Conservation (phyloP, 92 coral and sea anemone genomes). For the Blastomussa wellsi region DNA sequence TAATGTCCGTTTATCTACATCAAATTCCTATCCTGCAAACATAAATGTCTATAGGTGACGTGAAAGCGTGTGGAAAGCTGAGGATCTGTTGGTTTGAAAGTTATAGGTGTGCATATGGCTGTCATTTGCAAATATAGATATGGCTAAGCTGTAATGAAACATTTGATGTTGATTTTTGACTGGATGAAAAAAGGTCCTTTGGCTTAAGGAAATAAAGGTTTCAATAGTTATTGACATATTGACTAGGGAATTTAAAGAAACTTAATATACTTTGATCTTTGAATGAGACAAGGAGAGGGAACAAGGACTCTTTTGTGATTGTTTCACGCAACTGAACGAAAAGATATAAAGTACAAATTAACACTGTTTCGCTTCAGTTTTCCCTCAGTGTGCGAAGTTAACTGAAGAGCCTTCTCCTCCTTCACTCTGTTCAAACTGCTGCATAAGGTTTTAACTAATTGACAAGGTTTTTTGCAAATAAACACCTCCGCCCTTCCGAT, state of each 20-base stretch:
- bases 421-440: neutral
- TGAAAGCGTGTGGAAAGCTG: neutral
- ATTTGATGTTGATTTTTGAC: too few species aligned
- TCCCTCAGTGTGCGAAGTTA: neutral
- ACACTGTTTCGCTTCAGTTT: neutral
- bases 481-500: slow-evolving; percentile 56
- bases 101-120: neutral
- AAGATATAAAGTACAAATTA: neutral
- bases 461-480: slow-evolving; percentile 43
- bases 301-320: neutral
- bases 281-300: slow-evolving; percentile 1
- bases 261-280: slow-evolving; percentile 7
- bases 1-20: slow-evolving; percentile 11
- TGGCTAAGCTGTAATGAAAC: neutral
- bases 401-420: neutral
- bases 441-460: neutral
- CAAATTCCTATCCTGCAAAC: neutral
- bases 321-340: slow-evolving; percentile 22
- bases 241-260: neutral
- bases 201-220: neutral
- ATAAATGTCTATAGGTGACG: neutral
- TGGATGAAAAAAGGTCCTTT: neutral
- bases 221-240: slow-evolving; percentile 18
- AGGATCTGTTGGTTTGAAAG: neutral
- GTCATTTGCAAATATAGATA: too few species aligned